Conservation (phyloP, 1,140 invertebrate genomes). For the Ceratosolen solmsi region DNA sequence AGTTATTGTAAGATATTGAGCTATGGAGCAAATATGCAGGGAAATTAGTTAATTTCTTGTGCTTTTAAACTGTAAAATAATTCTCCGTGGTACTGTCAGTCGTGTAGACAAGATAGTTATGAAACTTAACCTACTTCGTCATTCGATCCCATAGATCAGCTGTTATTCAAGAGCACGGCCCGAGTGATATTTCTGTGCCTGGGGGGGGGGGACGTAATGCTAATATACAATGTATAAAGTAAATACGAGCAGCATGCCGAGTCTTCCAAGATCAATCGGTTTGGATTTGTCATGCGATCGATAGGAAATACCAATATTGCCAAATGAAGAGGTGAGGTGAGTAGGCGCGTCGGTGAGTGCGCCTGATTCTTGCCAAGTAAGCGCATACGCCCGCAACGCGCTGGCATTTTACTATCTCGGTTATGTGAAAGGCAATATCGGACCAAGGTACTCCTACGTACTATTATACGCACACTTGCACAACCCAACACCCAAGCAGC, state of each 20-base stretch:
- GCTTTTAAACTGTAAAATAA: background rate
- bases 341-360: too few species aligned
- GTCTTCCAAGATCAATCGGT: too few species aligned
- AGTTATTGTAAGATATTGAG: background rate
- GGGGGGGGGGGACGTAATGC: too few species aligned
- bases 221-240: too few species aligned
- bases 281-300: too few species aligned
- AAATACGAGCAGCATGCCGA: too few species aligned
- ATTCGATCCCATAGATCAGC: background rate
- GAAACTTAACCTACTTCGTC: background rate
- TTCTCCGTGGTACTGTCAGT: background rate
- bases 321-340: background rate
- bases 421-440: slow-evolving; percentile 73
- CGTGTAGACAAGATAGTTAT: background rate
- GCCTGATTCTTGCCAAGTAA: too few species aligned
- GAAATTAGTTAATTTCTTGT: background rate
- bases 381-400: slow-evolving; percentile 49
- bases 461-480: slow-evolving; percentile 58
- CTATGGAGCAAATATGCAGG: background rate
- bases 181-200: background rate
- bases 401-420: slow-evolving; percentile 68
- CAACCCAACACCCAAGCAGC: background rate
- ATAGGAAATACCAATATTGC: background rate
- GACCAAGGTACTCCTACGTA: slow-evolving; percentile 66
- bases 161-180: background rate